Conservation (phyloP, 2,888 invertebrate genomes). For the Pammene aurita region DNA sequence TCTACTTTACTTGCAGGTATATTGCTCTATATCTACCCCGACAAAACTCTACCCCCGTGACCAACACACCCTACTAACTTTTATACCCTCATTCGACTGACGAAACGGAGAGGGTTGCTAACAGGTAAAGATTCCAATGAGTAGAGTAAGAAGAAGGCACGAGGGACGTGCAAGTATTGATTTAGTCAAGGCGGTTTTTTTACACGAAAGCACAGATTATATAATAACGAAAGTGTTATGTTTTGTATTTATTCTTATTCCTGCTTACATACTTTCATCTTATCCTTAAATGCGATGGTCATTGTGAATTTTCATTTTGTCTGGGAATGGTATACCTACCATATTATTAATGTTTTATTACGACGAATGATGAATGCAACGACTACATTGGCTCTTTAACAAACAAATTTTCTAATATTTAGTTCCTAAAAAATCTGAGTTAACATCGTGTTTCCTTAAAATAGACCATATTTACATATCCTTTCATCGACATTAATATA, state of each 20-base stretch:
- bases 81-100: slow-evolving; percentile 73
- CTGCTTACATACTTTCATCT: background rate
- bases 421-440: no score
- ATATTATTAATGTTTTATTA: no score
- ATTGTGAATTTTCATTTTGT: no score
- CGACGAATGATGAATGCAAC: no score
- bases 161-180: slow-evolving; percentile 16
- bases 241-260: background rate
- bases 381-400: no score
- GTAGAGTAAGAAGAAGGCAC: slow-evolving; percentile 19
- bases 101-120: slow-evolving; percentile 49
- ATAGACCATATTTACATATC: background rate
- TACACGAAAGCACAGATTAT: background rate
- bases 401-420: no score
- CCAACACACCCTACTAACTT: slow-evolving; percentile 76
- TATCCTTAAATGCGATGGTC: background rate
- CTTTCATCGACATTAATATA: slow-evolving; percentile 1
- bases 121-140: slow-evolving; percentile 37
- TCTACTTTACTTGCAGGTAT: background rate
- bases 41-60: slow-evolving; percentile 61
- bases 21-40: slow-evolving; percentile 49
- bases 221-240: background rate
- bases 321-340: no score
- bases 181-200: slow-evolving; percentile 8
- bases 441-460: background rate